Conservation (phyloP, 1,140 invertebrate species). For the Chelonus insularis region DNA sequence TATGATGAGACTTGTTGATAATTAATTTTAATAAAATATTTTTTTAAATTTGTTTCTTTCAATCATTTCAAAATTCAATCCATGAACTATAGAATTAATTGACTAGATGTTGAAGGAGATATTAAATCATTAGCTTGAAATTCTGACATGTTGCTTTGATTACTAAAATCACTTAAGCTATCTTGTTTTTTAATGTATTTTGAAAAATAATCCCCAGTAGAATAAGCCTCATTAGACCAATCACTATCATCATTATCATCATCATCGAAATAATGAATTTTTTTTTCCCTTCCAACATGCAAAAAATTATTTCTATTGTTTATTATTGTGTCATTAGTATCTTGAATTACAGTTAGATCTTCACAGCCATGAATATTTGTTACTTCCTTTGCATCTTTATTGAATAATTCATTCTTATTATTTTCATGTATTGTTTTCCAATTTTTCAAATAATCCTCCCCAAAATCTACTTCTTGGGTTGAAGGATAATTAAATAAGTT, state of each 20-base stretch:
- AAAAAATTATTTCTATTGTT: background rate
- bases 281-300: background rate
- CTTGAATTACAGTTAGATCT: no score
- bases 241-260: background rate
- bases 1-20: conserved; percentile 51
- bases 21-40: conserved; percentile 12
- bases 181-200: background rate
- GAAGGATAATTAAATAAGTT: background rate
- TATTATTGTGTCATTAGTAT: background rate
- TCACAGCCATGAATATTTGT: background rate
- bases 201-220: background rate
- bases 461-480: conserved; percentile 23
- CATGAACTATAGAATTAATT: background rate
- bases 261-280: background rate
- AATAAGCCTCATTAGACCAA: background rate
- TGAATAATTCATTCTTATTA: background rate
- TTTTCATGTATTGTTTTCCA: background rate
- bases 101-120: background rate
- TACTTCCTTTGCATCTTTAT: background rate
- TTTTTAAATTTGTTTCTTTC: conserved; percentile 8
- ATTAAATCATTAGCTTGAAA: background rate
- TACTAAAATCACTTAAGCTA: background rate
- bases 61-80: background rate
- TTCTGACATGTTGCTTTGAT: background rate
- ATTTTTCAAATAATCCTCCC: conserved; percentile 21